Evolutionary conservation across 2,113 vertebrate species (phyloP).

Genomic region (Crotalus horridus): DNA sequence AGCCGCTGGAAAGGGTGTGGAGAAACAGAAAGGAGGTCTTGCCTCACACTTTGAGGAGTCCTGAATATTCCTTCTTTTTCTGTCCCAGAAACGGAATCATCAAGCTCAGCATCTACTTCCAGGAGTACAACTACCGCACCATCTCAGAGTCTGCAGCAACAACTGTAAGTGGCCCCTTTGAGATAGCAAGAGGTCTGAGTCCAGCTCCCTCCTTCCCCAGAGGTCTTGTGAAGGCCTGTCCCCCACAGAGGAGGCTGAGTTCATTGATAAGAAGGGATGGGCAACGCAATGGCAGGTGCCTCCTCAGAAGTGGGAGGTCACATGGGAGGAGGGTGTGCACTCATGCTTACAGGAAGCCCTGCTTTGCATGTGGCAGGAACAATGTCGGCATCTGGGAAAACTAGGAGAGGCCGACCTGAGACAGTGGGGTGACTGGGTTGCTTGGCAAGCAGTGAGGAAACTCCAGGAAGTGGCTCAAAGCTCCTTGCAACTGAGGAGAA

Average conservation of each 20-base stretch:
- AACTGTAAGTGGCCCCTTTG: slow-evolving; percentile 60
- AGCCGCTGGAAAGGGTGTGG: background rate
- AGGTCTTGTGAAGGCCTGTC: background rate
- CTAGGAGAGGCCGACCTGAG: background rate
- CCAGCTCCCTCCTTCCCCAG: background rate
- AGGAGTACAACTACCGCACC: slow-evolving; percentile 80
- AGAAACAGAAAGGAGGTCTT: background rate
- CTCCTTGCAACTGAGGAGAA: background rate
- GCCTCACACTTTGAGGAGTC: background rate
- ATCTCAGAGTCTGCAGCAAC: slow-evolving; percentile 70
- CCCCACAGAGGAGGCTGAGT: background rate
- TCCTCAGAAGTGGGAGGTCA: background rate
- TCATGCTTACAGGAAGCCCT: background rate
- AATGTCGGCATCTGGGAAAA: background rate
- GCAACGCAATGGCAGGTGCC: no score
- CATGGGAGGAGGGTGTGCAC: background rate
- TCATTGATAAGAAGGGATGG: background rate
- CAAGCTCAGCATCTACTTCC: slow-evolving; percentile 81
- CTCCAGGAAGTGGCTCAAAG: background rate
- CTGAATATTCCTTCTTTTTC: background rate
- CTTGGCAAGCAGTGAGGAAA: background rate
- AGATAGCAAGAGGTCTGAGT: background rate
- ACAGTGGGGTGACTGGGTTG: background rate
- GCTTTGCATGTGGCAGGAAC: background rate
- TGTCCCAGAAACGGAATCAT: slow-evolving; percentile 65